A percentile compares a stretch with the other conserved stretches of the same genome.
phyloP scores from a whole-genome alignment of 2,797 vertebrate genomes.

The Aythya fuligula region DNA sequence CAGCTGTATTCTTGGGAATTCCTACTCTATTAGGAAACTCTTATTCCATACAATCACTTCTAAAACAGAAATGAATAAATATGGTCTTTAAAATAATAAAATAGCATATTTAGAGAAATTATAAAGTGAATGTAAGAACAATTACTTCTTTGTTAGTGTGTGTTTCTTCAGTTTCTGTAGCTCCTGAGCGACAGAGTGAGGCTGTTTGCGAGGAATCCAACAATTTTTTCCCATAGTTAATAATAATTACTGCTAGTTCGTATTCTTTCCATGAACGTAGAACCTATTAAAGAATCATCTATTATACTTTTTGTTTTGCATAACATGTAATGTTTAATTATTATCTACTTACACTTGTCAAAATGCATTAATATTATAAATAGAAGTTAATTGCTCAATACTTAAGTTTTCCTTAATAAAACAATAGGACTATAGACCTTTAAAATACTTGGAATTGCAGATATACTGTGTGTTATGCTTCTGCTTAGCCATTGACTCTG shows the following conservation, averaged over 20 bases:
- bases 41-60: not conserved
- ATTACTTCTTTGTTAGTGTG: conserved; percentile 57
- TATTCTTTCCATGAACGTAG: conserved; percentile 83
- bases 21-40: not conserved
- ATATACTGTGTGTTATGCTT: not conserved
- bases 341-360: not conserved
- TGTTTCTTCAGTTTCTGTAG: conserved; percentile 8
- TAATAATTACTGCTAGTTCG: conserved; percentile 80
- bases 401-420: not conserved
- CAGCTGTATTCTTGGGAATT: not conserved
- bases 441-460: conserved; percentile 23
- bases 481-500: not conserved
- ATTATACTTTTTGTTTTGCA: conserved; percentile 11
- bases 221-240: conserved; percentile 86
- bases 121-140: not conserved
- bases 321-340: not conserved
- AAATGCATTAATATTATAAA: not conserved
- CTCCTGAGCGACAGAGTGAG: not conserved
- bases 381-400: not conserved
- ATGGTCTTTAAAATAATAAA: not conserved
- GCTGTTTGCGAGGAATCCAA: conserved; percentile 74
- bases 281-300: conserved; percentile 79
- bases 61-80: not conserved
- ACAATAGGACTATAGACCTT: not conserved
- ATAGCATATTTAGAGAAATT: not conserved